A percentile compares a stretch with the other conserved stretches of the same genome.
Conservation (phyloP, 1,140 invertebrate genomes). For the Ceratina japonica region DNA sequence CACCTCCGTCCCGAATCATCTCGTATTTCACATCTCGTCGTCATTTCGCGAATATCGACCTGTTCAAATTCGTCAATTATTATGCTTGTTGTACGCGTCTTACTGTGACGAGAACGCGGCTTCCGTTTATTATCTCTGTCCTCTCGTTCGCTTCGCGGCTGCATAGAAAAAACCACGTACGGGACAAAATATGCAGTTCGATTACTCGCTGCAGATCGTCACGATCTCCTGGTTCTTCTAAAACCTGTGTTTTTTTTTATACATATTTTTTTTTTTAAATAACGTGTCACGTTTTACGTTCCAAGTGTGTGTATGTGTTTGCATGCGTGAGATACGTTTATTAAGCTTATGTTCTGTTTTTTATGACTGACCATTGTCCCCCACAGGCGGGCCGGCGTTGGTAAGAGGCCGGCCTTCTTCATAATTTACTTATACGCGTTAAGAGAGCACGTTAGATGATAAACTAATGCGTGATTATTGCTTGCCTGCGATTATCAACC, state of each 20-base stretch:
- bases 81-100: conserved; percentile 52
- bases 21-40: conserved; percentile 23
- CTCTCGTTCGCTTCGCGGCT: conserved; percentile 64
- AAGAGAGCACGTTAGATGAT: conserved; percentile 49
- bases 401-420: conserved; percentile 70
- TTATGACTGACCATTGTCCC: conserved; percentile 28
- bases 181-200: conserved; percentile 65
- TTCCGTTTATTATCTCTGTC: conserved; percentile 49
- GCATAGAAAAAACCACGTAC: conserved; percentile 71
- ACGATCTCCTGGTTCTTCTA: conserved; percentile 65
- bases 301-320: conserved; percentile 76
- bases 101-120: conserved; percentile 47
- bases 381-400: conserved; percentile 62
- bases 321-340: conserved; percentile 77
- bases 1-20: background rate
- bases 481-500: conserved; percentile 39
- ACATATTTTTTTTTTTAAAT: conserved; percentile 18
- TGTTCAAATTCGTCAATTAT: conserved; percentile 47
- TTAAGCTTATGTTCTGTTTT: conserved; percentile 64
- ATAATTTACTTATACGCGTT: conserved; percentile 14
- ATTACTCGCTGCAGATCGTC: conserved; percentile 73
- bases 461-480: background rate
- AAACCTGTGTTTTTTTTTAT: conserved; percentile 67
- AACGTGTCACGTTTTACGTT: conserved; percentile 57
- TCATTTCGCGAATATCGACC: conserved; percentile 2